Percentiles rank a stretch among this genome's conserved stretches.
Conservation (phyloP, 2,888 invertebrate species). For the Cotesia congregata region DNA sequence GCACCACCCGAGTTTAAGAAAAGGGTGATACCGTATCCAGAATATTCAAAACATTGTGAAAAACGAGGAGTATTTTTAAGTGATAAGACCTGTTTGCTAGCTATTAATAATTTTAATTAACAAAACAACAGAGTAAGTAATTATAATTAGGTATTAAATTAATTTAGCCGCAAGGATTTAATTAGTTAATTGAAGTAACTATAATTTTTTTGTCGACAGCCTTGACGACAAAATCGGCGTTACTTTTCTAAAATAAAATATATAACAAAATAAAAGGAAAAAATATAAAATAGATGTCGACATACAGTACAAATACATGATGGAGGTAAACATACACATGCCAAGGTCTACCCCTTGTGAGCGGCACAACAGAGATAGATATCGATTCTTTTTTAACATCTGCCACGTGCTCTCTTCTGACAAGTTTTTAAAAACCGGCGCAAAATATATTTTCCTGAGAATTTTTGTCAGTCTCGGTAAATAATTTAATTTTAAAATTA, state of each 20-base stretch:
- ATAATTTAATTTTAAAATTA: neutral
- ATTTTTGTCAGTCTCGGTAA: neutral
- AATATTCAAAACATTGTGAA: constrained; percentile 1
- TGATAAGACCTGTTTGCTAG: neutral
- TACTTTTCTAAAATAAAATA: neutral
- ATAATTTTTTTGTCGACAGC: neutral
- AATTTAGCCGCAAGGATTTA: neutral
- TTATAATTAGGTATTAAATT: no score
- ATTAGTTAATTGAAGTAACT: neutral
- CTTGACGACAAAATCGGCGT: constrained; percentile 16
- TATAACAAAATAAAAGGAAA: neutral
- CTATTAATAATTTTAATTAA: no score
- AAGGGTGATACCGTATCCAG: neutral
- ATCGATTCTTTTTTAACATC: constrained; percentile 28
- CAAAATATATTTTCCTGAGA: constrained; percentile 17
- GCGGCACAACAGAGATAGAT: constrained; percentile 5
- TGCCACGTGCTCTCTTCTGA: constrained; percentile 33
- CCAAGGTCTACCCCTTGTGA: constrained; percentile 23
- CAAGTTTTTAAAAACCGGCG: constrained; percentile 8
- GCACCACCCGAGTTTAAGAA: neutral
- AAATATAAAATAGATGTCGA: constrained; percentile 23
- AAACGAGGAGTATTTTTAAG: neutral
- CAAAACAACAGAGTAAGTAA: no score
- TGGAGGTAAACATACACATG: constrained; percentile 18
- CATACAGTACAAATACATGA: constrained; percentile 15